Percentiles rank a stretch among this genome's conserved stretches.
Evolutionary conservation across 2,888 invertebrate species (phyloP).

Genomic region (Thysanoteuthis rhombus): DNA sequence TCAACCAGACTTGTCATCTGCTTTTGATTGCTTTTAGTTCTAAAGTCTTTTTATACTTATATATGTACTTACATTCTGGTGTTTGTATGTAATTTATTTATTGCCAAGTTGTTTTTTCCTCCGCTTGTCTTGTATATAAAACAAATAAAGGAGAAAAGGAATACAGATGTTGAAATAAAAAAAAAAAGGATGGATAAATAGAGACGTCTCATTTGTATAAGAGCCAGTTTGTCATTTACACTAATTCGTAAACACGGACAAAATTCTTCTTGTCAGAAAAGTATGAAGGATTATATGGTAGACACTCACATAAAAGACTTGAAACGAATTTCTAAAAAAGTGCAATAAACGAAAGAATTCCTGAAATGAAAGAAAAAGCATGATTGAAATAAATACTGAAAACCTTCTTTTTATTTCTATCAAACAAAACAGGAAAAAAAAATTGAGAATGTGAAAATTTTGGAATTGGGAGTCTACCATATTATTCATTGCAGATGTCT

Average conservation of each 20-base stretch:
- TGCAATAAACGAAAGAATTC: neutral
- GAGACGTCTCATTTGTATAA: neutral
- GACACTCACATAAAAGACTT: neutral
- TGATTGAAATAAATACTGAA: neutral
- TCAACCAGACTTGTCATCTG: too few relatives aligned
- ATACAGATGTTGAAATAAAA: too few relatives aligned
- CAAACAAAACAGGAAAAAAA: neutral
- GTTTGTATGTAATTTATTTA: too few relatives aligned
- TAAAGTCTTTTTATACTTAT: too few relatives aligned
- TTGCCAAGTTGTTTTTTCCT: too few relatives aligned
- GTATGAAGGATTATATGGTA: neutral
- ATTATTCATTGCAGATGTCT: neutral
- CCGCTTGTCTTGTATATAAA: too few relatives aligned
- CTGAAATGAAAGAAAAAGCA: neutral
- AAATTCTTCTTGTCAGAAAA: neutral
- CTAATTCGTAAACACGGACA: neutral
- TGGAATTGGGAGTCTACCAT: neutral
- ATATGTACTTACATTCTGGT: too few relatives aligned
- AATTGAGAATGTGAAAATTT: neutral
- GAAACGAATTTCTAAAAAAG: neutral
- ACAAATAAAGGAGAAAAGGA: too few relatives aligned
- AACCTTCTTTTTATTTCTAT: neutral
- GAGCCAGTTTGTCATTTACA: neutral
- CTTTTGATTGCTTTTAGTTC: too few relatives aligned
- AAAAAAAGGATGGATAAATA: neutral